Evolutionary conservation across 2,113 vertebrate species (phyloP).

Genomic region (Hippocampus zosterae): DNA sequence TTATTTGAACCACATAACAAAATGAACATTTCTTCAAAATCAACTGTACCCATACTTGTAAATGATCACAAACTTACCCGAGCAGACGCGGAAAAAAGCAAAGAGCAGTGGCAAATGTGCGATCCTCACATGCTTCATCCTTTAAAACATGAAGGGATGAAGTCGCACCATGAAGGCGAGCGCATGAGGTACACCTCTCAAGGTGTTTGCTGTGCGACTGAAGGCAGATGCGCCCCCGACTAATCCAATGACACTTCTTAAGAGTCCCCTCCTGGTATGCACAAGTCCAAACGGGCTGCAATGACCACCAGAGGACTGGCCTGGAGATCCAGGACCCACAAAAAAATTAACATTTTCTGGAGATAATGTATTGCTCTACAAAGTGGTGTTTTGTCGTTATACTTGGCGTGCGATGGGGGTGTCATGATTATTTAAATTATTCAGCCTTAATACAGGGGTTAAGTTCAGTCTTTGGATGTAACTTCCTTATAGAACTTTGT

Average conservation of each 20-base stretch:
- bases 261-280: constrained; percentile 45
- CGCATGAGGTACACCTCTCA: constrained; percentile 48
- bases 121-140: constrained; percentile 78
- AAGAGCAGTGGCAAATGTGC: constrained; percentile 67
- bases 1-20: not conserved
- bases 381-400: too few relatives aligned
- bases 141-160: constrained; percentile 46
- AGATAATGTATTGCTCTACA: too few relatives aligned
- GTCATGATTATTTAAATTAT: too few relatives aligned
- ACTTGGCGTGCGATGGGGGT: too few relatives aligned
- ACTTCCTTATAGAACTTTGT: not conserved
- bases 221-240: constrained; percentile 75
- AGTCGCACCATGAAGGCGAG: constrained; percentile 51
- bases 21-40: not conserved
- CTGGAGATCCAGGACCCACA: too few relatives aligned
- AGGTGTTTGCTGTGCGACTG: constrained; percentile 46
- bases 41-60: not conserved
- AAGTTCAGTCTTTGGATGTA: not conserved
- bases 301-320: constrained; percentile 1
- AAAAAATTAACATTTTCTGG: too few relatives aligned
- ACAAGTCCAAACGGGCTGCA: constrained; percentile 37
- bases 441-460: too few relatives aligned
- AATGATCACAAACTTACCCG: constrained; percentile 78
- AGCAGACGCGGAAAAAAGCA: constrained; percentile 73
- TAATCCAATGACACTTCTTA: constrained; percentile 89